Conservation (phyloP, 2,888 invertebrate species). For the Trilocha varians region DNA sequence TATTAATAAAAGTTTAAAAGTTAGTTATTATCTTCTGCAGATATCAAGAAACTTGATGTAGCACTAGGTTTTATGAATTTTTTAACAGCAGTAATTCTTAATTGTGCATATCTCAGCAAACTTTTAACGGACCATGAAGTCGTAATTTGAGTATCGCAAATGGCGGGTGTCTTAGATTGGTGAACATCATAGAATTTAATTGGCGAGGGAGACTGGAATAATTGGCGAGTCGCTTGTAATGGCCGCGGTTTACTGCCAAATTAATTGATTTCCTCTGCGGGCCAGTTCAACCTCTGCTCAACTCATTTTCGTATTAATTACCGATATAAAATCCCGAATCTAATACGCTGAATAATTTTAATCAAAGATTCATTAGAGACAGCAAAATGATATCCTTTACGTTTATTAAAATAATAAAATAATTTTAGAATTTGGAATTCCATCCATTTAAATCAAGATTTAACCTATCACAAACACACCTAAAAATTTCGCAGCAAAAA, state of each 20-base stretch:
- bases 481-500: too few species aligned
- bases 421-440: too few species aligned
- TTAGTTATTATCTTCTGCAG: too few species aligned
- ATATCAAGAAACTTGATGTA: too few species aligned
- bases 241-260: constrained; percentile 58
- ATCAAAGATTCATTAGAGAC: too few species aligned
- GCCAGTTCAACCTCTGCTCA: constrained; percentile 36
- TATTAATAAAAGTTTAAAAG: too few species aligned
- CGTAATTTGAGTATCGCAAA: constrained; percentile 64
- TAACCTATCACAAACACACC: too few species aligned
- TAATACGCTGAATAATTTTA: constrained; percentile 25
- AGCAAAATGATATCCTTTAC: too few species aligned
- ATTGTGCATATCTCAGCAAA: constrained; percentile 8
- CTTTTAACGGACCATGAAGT: constrained; percentile 60
- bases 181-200: constrained; percentile 67
- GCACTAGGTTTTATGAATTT: not conserved
- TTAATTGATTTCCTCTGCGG: constrained; percentile 62
- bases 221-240: constrained; percentile 63
- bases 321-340: constrained; percentile 40
- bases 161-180: constrained; percentile 63
- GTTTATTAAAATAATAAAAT: too few species aligned
- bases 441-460: too few species aligned
- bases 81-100: not conserved
- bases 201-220: constrained; percentile 59
- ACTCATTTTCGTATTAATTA: constrained; percentile 54